Evolutionary conservation across 35 echinoderm and acorn worm genomes (phyloP), one percentile per base, ranked within the genome.

Genomic region (Holothuria glaberrima): DNA sequence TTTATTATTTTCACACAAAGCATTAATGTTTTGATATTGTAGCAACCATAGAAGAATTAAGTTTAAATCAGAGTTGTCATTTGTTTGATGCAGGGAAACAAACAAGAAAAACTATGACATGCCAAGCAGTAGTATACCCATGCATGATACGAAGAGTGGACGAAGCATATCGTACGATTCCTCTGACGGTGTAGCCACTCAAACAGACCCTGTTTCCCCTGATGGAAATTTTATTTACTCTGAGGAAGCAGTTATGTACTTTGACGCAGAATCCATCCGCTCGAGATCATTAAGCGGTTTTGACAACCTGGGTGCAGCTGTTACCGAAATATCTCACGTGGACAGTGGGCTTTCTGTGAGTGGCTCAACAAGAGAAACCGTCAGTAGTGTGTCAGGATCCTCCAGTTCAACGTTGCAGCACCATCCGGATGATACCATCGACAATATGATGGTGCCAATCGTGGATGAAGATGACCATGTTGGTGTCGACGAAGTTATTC

Each of bases 361-460:
- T 48, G 38, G 74, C 20, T 78, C 74, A 3, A 24, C 74, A 27
- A 22, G 44, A 28, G 50, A 54, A 17, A 54, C 50, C 0, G 5
- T 17, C 16, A 54, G 50, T 54, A 54, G 50, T 54, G 50, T 1
- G 0, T 54, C 50, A 54, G 13, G 50, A 17, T 0, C 3, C 13
- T 54, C 9, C 50, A 48, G 22, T 17, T 52, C 22, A 28, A 78
- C 22, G 19, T 17, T 50, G 7, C 41, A 50, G 27, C 22, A 48
- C n/a, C 50, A 41, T 36, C 12, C 31, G 13, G 50, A 54, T 1
- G 33, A 74, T 19, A 36, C 18, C 41, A 78, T 78, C 20, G 74
- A 78, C 26, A 78, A 78, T 78, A 78, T 78, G 74, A 78, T 78
- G 74, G 50, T 78, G 24, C 74, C 74, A 6, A 78, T 78, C 10